phyloP scores from a whole-genome alignment of 2,797 vertebrate species.

The Semotilus atromaculatus region DNA sequence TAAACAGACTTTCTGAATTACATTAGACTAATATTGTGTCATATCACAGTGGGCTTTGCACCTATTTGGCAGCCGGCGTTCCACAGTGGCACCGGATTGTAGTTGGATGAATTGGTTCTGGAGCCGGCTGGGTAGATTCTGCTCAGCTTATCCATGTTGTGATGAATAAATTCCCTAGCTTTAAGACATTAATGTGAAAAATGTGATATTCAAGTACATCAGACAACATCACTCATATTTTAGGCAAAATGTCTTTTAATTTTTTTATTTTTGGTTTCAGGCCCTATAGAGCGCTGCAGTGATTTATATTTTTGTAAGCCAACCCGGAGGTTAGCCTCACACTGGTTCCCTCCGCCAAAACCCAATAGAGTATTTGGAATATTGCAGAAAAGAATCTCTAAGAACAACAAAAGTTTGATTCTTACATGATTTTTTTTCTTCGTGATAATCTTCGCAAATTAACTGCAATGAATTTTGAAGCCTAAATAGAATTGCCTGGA shows the following conservation, averaged over 20 bases:
- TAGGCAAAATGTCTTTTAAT: background rate
- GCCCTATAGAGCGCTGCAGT: background rate
- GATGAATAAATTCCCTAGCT: constrained; percentile 83
- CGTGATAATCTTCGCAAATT: background rate
- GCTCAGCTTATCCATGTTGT: constrained; percentile 91
- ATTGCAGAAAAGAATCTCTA: background rate
- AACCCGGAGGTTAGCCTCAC: background rate
- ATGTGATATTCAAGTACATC: background rate
- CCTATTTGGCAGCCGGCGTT: constrained; percentile 89
- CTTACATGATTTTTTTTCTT: background rate
- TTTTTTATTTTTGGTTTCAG: background rate
- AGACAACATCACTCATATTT: background rate
- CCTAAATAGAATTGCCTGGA: background rate
- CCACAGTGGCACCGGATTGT: constrained; percentile 92
- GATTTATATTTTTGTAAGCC: background rate
- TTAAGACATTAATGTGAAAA: background rate
- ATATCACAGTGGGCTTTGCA: background rate
- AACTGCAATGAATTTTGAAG: no score
- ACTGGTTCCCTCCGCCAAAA: background rate
- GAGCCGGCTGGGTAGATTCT: constrained; percentile 93
- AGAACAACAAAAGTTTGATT: background rate
- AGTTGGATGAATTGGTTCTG: constrained; percentile 97
- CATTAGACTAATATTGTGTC: background rate
- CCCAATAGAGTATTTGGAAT: background rate
- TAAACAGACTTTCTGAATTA: background rate